A percentile compares a stretch with the other conserved stretches of the same genome.
These are phyloP conservation scores for Motacilla alba DNA, from an alignment of 2,113 vertebrate species.

Conservation along the genomic window DNA sequence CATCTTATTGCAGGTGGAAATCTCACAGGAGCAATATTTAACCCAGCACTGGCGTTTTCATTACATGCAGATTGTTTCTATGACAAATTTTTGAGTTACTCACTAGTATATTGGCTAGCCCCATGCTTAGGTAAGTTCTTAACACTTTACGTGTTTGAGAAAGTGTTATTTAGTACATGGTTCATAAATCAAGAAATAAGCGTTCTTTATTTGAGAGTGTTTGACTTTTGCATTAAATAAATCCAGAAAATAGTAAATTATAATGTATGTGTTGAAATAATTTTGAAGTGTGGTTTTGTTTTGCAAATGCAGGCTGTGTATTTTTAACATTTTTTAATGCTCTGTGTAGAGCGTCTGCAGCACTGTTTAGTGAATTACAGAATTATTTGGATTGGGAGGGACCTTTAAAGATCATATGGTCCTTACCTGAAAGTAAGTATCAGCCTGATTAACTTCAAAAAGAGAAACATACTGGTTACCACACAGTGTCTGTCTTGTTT, in stretches of 20 bases:
- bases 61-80: conserved; percentile 85
- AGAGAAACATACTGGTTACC: not conserved
- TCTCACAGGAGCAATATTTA: conserved; percentile 89
- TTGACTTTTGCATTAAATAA: not conserved
- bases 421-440: not conserved
- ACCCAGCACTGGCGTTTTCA: conserved; percentile 90
- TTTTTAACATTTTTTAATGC: not conserved
- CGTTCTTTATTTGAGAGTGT: not conserved
- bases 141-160: not conserved
- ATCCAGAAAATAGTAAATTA: not conserved
- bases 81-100: conserved; percentile 78
- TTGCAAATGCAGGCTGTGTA: not conserved
- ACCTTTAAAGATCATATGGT: not conserved
- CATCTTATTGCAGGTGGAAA: conserved; percentile 78
- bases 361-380: not conserved
- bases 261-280: not conserved
- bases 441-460: not conserved
- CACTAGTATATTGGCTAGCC: conserved; percentile 87
- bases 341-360: not conserved
- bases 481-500: not conserved
- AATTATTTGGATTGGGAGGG: not conserved
- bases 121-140: conserved; percentile 84
- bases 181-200: not conserved
- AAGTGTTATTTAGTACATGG: not conserved
- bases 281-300: not conserved